phyloP scores from a whole-genome alignment of 1,140 invertebrate genomes.

The Popillia japonica region DNA sequence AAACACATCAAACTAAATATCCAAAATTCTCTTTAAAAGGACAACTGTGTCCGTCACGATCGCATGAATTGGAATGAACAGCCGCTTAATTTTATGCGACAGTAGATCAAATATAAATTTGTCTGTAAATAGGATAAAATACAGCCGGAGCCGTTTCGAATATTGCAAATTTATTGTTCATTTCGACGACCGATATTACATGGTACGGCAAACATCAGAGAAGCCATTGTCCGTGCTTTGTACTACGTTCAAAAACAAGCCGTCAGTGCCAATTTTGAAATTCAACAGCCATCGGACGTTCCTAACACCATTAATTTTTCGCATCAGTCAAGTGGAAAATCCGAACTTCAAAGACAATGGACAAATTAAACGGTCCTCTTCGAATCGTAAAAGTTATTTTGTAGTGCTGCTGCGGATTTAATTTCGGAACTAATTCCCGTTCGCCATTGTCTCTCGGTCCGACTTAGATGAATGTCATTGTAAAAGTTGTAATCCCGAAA shows the following conservation, averaged over 20 bases:
- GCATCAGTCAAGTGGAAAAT: conserved; percentile 9
- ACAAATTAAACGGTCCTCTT: conserved; percentile 10
- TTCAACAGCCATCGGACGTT: conserved; percentile 3
- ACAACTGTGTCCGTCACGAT: too few species aligned
- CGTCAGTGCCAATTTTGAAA: background rate
- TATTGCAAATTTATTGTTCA: background rate
- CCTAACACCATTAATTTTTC: conserved; percentile 14
- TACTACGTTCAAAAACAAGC: background rate
- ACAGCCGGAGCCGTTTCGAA: background rate
- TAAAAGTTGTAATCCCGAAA: background rate
- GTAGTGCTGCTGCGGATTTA: conserved; percentile 13
- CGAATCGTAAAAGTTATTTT: conserved; percentile 19
- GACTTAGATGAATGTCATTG: background rate
- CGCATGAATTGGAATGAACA: background rate
- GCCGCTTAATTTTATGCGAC: background rate
- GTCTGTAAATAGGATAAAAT: background rate
- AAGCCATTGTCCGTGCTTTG: background rate
- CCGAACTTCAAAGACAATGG: conserved; percentile 17
- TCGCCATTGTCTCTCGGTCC: background rate
- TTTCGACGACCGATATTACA: background rate
- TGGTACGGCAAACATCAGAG: background rate
- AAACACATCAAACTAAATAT: too few species aligned
- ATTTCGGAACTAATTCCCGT: conserved; percentile 7
- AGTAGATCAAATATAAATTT: conserved; percentile 1
- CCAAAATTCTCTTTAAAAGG: too few species aligned